These are phyloP conservation scores for Paedocypris micromegethes DNA, from an alignment of 2,797 vertebrate genomes.

Conservation along the genomic window DNA sequence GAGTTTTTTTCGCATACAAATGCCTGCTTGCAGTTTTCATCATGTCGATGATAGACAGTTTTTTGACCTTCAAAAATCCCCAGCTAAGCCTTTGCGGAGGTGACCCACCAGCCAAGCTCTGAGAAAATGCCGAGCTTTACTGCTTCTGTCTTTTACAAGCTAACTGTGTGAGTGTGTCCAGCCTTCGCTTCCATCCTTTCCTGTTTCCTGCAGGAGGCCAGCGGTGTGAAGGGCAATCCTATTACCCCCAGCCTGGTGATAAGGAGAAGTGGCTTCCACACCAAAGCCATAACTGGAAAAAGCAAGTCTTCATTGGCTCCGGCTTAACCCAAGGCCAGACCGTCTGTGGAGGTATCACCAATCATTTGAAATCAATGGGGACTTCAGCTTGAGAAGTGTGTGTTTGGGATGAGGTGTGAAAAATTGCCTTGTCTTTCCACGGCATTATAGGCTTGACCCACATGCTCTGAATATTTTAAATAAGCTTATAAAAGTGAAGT, in stretches of 20 bases:
- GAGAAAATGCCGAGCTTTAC: conserved; percentile 23
- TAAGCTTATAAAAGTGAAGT: too few relatives aligned
- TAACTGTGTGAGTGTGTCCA: conserved; percentile 1
- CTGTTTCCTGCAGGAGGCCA: conserved; percentile 55
- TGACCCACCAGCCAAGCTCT: conserved; percentile 57
- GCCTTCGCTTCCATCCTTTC: conserved; percentile 31
- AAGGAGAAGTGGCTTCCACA: conserved; percentile 51
- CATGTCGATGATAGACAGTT: conserved; percentile 63
- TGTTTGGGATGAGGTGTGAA: conserved; percentile 50
- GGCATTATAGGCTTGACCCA: conserved; percentile 32
- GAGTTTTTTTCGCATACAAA: conserved; percentile 58
- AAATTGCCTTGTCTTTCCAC: conserved; percentile 38
- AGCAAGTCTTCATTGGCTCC: conserved; percentile 55
- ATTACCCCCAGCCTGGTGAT: conserved; percentile 65
- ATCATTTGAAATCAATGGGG: conserved; percentile 55
- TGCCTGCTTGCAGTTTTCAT: conserved; percentile 60
- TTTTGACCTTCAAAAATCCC: conserved; percentile 59
- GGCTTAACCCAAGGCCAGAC: conserved; percentile 54
- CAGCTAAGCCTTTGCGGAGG: conserved; percentile 57
- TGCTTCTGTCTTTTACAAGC: conserved; percentile 12
- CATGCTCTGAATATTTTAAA: too few relatives aligned
- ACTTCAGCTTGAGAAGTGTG: conserved; percentile 47
- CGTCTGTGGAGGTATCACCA: conserved; percentile 50
- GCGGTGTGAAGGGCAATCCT: conserved; percentile 67
- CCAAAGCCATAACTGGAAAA: conserved; percentile 46